Evolutionary conservation across 2,797 vertebrate species (phyloP).

Genomic region (Danionella dracula): DNA sequence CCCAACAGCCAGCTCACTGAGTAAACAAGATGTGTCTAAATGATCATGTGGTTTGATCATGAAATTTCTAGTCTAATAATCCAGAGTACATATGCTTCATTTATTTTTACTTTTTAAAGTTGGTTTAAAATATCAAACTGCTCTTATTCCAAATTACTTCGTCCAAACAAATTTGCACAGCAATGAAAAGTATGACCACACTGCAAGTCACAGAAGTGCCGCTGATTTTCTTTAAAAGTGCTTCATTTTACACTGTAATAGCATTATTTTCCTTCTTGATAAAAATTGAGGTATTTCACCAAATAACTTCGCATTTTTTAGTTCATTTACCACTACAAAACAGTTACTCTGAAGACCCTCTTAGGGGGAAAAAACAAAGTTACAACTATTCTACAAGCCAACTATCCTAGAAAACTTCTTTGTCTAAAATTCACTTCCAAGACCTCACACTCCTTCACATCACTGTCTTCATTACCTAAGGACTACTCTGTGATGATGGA

Average conservation of each 20-base stretch:
- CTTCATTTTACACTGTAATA: constrained; percentile 45
- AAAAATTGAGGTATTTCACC: constrained; percentile 39
- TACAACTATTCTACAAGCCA: constrained; percentile 42
- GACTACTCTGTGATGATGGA: constrained; percentile 9
- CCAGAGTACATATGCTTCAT: too few relatives aligned
- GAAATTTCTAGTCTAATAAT: too few relatives aligned
- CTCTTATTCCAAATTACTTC: too few relatives aligned
- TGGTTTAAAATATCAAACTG: too few relatives aligned
- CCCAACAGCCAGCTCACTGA: too few relatives aligned
- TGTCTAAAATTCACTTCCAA: constrained; percentile 20
- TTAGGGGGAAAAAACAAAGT: constrained; percentile 12
- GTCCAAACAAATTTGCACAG: neutral
- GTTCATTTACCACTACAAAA: constrained; percentile 38
- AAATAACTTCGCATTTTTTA: constrained; percentile 24
- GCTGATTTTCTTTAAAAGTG: constrained; percentile 44
- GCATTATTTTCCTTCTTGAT: constrained; percentile 20
- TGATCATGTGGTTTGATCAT: too few relatives aligned
- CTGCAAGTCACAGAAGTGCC: constrained; percentile 44
- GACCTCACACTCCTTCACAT: neutral
- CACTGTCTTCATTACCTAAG: neutral
- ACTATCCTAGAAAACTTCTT: constrained; percentile 31
- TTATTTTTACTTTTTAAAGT: too few relatives aligned
- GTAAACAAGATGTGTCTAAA: too few relatives aligned
- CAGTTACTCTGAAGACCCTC: constrained; percentile 23
- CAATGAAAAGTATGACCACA: constrained; percentile 21